Conservation (phyloP, 2,113 vertebrate genomes). For the Nansenia antarctica region DNA sequence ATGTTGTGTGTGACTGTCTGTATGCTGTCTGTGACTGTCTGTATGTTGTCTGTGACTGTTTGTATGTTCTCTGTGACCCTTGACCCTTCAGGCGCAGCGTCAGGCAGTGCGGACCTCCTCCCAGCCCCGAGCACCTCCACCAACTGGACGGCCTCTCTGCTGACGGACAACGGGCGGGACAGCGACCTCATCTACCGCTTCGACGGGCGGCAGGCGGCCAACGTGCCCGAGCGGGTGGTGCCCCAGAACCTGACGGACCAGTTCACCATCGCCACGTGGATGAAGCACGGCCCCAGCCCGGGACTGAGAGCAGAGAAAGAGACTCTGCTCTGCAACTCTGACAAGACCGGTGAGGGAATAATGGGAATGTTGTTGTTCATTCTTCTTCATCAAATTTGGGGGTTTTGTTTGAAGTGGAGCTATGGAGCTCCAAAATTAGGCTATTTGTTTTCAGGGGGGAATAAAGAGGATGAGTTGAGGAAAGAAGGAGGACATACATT, state of each 20-base stretch:
- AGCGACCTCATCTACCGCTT: constrained; percentile 92
- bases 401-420: neutral
- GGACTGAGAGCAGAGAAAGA: constrained; percentile 94
- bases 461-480: too few species aligned
- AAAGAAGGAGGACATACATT: too few species aligned
- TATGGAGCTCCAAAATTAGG: neutral
- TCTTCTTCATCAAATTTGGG: neutral
- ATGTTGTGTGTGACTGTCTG: too few species aligned
- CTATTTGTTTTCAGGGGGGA: neutral
- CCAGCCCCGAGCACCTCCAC: constrained; percentile 83
- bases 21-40: too few species aligned
- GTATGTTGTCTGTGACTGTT: too few species aligned
- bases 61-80: constrained; percentile 22
- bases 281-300: constrained; percentile 94
- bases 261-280: constrained; percentile 96
- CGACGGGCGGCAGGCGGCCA: constrained; percentile 91
- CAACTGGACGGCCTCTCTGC: constrained; percentile 91
- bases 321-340: constrained; percentile 96
- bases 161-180: constrained; percentile 85
- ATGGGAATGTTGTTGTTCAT: neutral
- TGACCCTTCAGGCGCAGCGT: constrained; percentile 84
- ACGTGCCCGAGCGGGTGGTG: constrained; percentile 90
- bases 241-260: constrained; percentile 96
- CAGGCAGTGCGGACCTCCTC: constrained; percentile 92
- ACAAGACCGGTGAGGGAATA: constrained; percentile 87